Percentiles rank a stretch among this genome's conserved stretches.
Evolutionary conservation across 2,113 vertebrate genomes (phyloP).

Genomic region (Ivindomyrus marchei): DNA sequence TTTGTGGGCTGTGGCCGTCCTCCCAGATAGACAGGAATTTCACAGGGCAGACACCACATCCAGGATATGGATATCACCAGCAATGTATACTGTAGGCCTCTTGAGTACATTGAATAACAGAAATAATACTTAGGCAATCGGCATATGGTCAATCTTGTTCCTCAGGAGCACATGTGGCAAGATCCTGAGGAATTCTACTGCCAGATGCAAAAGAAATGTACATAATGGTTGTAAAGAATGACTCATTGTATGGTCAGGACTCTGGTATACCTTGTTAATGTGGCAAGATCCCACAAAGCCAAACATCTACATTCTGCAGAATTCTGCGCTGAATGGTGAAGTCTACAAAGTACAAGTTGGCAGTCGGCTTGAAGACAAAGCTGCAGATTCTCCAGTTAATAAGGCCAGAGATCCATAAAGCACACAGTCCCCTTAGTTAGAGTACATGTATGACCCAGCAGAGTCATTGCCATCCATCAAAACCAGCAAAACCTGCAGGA

Average conservation of each 20-base stretch:
- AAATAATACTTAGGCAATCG: neutral
- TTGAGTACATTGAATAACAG: neutral
- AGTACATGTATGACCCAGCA: neutral
- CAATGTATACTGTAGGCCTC: neutral
- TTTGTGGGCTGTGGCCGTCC: neutral
- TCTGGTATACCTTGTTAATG: neutral
- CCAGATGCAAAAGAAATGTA: neutral
- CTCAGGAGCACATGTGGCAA: neutral
- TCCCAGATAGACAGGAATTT: neutral
- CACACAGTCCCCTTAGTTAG: neutral
- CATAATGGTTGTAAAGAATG: neutral
- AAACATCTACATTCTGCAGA: neutral
- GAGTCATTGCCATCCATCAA: neutral
- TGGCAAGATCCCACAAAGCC: neutral
- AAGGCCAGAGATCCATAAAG: neutral
- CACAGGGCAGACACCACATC: neutral
- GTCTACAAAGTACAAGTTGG: neutral
- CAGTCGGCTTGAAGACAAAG: neutral
- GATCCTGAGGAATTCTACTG: neutral
- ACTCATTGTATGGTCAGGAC: neutral
- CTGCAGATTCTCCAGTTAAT: neutral
- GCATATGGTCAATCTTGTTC: neutral
- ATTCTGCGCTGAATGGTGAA: neutral
- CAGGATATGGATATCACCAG: neutral
- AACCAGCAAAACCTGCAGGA: neutral